Percentiles rank a stretch among this genome's conserved stretches.
These are phyloP conservation scores for Brienomyrus brachyistius DNA, from an alignment of 2,113 vertebrate genomes.

Conservation along the genomic window DNA sequence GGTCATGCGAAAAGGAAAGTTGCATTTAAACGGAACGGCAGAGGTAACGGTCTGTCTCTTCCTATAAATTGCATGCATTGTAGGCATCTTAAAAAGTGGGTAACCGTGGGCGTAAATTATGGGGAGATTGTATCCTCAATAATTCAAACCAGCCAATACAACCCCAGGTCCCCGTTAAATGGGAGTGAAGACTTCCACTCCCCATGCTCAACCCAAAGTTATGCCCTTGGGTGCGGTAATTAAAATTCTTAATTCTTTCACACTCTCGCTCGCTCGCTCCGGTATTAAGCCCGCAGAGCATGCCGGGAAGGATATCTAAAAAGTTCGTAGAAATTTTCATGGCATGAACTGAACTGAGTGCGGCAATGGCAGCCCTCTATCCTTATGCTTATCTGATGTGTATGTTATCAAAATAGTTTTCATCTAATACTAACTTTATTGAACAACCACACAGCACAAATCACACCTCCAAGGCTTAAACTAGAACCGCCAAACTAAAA, in stretches of 20 bases:
- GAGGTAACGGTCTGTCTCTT: slow-evolving; percentile 54
- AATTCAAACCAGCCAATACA: neutral
- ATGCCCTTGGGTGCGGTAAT: neutral
- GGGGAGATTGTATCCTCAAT: neutral
- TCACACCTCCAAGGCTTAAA: neutral
- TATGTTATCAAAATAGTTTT: neutral
- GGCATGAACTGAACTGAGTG: neutral
- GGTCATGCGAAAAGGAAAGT: slow-evolving; percentile 72
- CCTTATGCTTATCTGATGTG: neutral
- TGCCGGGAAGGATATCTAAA: neutral
- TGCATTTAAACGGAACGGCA: slow-evolving; percentile 46
- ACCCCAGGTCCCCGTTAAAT: neutral
- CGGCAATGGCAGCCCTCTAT: neutral
- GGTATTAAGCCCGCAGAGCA: neutral
- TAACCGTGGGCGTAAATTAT: neutral
- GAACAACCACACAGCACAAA: neutral
- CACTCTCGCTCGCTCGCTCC: neutral
- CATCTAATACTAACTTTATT: neutral
- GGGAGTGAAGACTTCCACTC: neutral
- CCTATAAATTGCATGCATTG: neutral
- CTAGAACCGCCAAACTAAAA: neutral
- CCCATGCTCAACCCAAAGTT: neutral
- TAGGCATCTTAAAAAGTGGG: neutral
- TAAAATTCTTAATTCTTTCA: neutral
- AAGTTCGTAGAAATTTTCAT: neutral